Evolutionary conservation across 2,888 invertebrate species (phyloP).

Genomic region (Dicyrtomina minuta): DNA sequence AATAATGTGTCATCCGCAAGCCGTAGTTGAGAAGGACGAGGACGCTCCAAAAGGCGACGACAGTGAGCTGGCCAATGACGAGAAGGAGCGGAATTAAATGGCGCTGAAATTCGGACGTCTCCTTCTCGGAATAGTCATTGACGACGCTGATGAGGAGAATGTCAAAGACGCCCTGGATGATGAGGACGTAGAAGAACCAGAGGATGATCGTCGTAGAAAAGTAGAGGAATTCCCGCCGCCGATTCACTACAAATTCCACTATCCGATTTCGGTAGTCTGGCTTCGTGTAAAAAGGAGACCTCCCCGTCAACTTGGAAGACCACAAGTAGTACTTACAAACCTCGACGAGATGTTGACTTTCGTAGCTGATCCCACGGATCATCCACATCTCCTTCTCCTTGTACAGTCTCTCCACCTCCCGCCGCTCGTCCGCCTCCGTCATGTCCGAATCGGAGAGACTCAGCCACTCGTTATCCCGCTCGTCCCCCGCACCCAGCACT

Average conservation of each 20-base stretch:
- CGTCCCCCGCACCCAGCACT: not conserved
- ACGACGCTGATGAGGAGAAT: not conserved
- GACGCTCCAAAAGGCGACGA: conserved; percentile 20
- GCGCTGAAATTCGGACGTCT: not conserved
- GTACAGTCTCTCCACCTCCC: not conserved
- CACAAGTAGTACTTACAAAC: not conserved
- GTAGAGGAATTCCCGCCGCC: conserved; percentile 19
- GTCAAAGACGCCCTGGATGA: conserved; percentile 13
- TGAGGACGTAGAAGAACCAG: conserved; percentile 18
- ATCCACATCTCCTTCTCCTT: conserved; percentile 21
- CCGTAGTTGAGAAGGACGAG: conserved; percentile 25
- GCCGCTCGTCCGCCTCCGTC: not conserved
- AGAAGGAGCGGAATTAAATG: conserved; percentile 3
- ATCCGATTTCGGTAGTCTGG: conserved; percentile 4
- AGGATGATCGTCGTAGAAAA: conserved; percentile 16
- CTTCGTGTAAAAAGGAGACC: conserved; percentile 7
- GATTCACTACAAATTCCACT: conserved; percentile 11
- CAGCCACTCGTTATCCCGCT: conserved; percentile 21
- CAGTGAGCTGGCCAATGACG: conserved; percentile 9
- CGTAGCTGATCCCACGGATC: conserved; percentile 21
- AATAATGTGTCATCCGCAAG: conserved; percentile 17
- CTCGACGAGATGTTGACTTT: conserved; percentile 18
- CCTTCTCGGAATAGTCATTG: conserved; percentile 4
- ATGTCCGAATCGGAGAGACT: conserved; percentile 6
- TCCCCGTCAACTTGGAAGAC: conserved; percentile 1